Evolutionary conservation across 2,888 invertebrate species (phyloP), one percentile per base, ranked within the genome.

Genomic region (Meandrusa payeni): DNA sequence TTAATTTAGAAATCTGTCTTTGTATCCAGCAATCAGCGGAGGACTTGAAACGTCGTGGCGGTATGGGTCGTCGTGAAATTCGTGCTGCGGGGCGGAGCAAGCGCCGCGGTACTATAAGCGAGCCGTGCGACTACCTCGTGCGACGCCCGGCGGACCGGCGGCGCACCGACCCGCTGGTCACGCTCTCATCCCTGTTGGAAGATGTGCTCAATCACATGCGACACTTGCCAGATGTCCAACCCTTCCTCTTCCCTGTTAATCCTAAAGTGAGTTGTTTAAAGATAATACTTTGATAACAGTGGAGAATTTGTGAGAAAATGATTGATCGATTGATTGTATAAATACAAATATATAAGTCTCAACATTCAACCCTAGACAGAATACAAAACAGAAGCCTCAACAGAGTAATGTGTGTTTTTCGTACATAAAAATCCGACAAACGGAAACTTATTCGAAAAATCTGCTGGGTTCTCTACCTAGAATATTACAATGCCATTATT

Each of bases 161-260:
- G 0, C 90, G 99, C 26, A 97, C 98, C 0, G 99, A 99, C 85
- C 99, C 99, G 0, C 93, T 98, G 0, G 98, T 99, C 6, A 97
- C 98, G 0, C 81, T 99, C 40, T 96, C 97, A 0, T 95, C 96
- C 0, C 92, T 98, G 52, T 85, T 98, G 27, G 98, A 99, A 68
- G 92, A 92, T 40, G 97, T 99, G 43, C 83, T 98, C 5, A 97
- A 96, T 64, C 96, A 98, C 67, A 93, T 99, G 91, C 89, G 98
- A 29, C 95, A 95, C 60, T 77, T 98, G 72, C 96, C 96, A 0
- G 97, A 98, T 68, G 96, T 97, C 5, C 94, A 95, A 57, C 96
- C 96, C 0, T 99, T 99, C 80, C 87, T 97, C 55, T 94, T 95
- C 63, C 98, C 99, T 1, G 99, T 99, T 17, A 98, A 96, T 82